A percentile compares a stretch with the other conserved stretches of the same genome.
phyloP scores from a whole-genome alignment of 2,888 invertebrate species.

The Drosophila mimica region DNA sequence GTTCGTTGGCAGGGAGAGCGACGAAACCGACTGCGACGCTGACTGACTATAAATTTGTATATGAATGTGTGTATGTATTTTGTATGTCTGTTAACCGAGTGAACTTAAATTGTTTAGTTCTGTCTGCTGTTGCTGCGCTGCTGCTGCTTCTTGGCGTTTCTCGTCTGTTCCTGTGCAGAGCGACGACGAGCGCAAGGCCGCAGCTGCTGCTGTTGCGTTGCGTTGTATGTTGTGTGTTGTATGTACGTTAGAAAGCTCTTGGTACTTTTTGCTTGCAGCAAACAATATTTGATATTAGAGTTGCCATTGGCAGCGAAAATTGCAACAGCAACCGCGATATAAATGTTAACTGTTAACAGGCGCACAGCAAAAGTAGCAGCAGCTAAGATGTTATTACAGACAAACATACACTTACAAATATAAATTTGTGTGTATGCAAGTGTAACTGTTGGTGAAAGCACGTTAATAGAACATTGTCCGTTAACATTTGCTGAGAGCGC shows the following conservation, averaged over 20 bases:
- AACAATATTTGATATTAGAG: constrained; percentile 15
- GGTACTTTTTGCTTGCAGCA: constrained; percentile 27
- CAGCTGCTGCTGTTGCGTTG: constrained; percentile 25
- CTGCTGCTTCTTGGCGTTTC: constrained; percentile 44
- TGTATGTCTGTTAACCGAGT: constrained; percentile 69
- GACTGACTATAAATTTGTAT: constrained; percentile 34
- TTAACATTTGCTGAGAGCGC: constrained; percentile 45
- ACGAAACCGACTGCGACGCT: constrained; percentile 33
- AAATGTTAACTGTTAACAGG: constrained; percentile 45
- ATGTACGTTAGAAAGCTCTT: constrained; percentile 48
- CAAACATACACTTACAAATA: not conserved
- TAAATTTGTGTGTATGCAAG: not conserved
- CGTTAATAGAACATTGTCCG: constrained; percentile 55
- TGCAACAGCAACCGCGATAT: constrained; percentile 24
- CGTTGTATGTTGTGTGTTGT: constrained; percentile 25
- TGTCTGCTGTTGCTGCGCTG: constrained; percentile 38
- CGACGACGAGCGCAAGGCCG: constrained; percentile 45
- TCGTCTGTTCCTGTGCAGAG: constrained; percentile 39
- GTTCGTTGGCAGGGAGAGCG: constrained; percentile 21
- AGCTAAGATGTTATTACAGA: not conserved
- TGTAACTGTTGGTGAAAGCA: constrained; percentile 47
- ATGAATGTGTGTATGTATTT: constrained; percentile 11
- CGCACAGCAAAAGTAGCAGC: constrained; percentile 32
- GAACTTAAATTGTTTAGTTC: constrained; percentile 73
- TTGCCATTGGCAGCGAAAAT: constrained; percentile 34